Evolutionary conservation across 2,797 vertebrate genomes (phyloP).

Genomic region (Geotrypetes seraphini): DNA sequence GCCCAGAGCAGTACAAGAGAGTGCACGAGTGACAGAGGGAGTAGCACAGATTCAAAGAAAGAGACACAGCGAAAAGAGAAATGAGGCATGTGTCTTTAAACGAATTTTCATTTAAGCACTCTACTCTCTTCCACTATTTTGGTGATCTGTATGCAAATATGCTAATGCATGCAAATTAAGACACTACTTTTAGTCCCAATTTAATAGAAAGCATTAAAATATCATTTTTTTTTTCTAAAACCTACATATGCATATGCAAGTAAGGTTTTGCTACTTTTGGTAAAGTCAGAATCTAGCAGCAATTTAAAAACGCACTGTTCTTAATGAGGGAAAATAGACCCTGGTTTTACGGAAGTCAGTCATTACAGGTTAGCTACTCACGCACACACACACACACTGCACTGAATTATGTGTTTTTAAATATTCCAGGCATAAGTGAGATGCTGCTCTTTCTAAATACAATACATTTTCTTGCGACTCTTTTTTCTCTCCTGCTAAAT

Average conservation of each 20-base stretch:
- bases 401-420: too few relatives aligned
- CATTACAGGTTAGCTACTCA: constrained; percentile 24
- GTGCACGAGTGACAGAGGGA: too few relatives aligned
- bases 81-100: constrained; percentile 63
- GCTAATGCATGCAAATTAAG: constrained; percentile 78
- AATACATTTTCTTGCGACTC: too few relatives aligned
- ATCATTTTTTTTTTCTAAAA: constrained; percentile 59
- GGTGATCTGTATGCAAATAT: constrained; percentile 80
- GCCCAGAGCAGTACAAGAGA: not conserved
- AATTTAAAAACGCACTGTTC: constrained; percentile 49
- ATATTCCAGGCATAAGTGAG: too few relatives aligned
- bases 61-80: too few relatives aligned
- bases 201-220: constrained; percentile 81
- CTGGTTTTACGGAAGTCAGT: constrained; percentile 46
- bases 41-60: too few relatives aligned
- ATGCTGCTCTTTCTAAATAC: too few relatives aligned
- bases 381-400: too few relatives aligned
- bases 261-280: constrained; percentile 48
- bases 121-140: constrained; percentile 70
- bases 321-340: constrained; percentile 45
- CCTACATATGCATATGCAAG: constrained; percentile 70
- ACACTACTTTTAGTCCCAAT: constrained; percentile 79
- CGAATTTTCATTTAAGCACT: constrained; percentile 72
- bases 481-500: too few relatives aligned
- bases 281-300: constrained; percentile 50